Evolutionary conservation across 2,113 vertebrate species (phyloP), one percentile per base, ranked within the genome.

Genomic region (Myiozetetes cayanensis): DNA sequence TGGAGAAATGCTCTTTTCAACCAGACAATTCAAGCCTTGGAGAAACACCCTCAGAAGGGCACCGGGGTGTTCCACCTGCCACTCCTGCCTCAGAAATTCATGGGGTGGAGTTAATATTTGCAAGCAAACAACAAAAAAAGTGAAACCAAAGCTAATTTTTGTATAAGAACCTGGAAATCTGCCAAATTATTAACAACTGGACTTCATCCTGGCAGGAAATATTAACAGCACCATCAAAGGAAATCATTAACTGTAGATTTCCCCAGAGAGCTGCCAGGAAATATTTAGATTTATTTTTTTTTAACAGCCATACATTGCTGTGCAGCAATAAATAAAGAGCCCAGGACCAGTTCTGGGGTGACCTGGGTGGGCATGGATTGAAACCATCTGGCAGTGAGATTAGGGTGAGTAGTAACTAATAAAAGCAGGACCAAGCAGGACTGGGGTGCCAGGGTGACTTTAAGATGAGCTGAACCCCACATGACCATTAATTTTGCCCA

Each of bases 151-250:
- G 85, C 25, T 91, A 90, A 78, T 49, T 86, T 90, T 93, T 77
- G 50, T 23, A 33, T 31, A 73, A 90, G 66, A 74, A 80, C 16
- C 77, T 94, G 84, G 85, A 93, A 96, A 92, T 50, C 37, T 3
- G 39, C 96, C 95, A 95, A 70, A 75, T 88, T 96, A 95, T 96
- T 94, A 97, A 75, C 76, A 93, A 63, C 24, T 71, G 62, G 68
- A 78, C 68, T 14, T 94, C 37, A 61, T 18, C 71, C 66, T 93
- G 83, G 65, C 93, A 95, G 81, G 88, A 93, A 90, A 66, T 35
- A 66, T 89, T 93, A 96, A 84, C 68, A 56, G 67, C 11, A 43
- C 74, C 41, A 68, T 63, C 87, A 94, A 92, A 72, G 70, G 62
- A 96, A 89, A 82, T 90, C 31, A 84, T 85, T 63, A 85, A 70